Percentiles rank a stretch among this genome's conserved stretches.
Evolutionary conservation across 2,888 invertebrate genomes (phyloP).

Genomic region (Lomographa bimaculata): DNA sequence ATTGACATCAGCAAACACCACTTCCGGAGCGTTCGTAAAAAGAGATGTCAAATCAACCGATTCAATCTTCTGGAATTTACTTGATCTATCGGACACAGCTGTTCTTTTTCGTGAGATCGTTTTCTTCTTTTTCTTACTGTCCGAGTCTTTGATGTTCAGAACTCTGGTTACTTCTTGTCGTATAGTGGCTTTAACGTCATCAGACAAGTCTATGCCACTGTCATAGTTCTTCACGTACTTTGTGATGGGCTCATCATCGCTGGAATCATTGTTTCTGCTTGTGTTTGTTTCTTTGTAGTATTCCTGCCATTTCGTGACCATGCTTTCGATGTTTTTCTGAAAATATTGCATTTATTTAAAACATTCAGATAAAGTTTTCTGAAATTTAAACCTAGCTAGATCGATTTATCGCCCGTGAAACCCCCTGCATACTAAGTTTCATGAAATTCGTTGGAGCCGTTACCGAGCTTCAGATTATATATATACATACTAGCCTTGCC

Average conservation of each 20-base stretch:
- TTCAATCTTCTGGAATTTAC: conserved; percentile 30
- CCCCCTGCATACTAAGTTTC: too few species aligned
- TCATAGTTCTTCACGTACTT: conserved; percentile 60
- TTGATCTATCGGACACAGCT: conserved; percentile 26
- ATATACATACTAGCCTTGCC: too few species aligned
- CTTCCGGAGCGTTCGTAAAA: conserved; percentile 47
- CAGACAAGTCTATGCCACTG: conserved; percentile 54
- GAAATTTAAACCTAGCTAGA: too few species aligned
- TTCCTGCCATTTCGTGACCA: conserved; percentile 54
- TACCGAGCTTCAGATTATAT: too few species aligned
- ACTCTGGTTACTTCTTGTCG: conserved; percentile 54
- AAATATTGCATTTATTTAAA: too few species aligned
- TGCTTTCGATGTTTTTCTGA: conserved; percentile 57
- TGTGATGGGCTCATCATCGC: conserved; percentile 72
- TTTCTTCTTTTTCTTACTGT: conserved; percentile 20
- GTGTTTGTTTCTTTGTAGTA: conserved; percentile 47
- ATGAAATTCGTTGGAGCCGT: too few species aligned
- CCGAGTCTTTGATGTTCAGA: conserved; percentile 25
- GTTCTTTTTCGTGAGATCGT: conserved; percentile 14
- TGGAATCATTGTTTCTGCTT: conserved; percentile 37
- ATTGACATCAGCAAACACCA: conserved; percentile 67
- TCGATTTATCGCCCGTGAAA: too few species aligned
- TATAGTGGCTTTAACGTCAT: conserved; percentile 57
- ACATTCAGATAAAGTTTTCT: too few species aligned
- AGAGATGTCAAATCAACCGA: conserved; percentile 16